These are phyloP conservation scores for Peribatodes rhomboidaria DNA, from an alignment of 2,888 invertebrate genomes.

Conservation along the genomic window DNA sequence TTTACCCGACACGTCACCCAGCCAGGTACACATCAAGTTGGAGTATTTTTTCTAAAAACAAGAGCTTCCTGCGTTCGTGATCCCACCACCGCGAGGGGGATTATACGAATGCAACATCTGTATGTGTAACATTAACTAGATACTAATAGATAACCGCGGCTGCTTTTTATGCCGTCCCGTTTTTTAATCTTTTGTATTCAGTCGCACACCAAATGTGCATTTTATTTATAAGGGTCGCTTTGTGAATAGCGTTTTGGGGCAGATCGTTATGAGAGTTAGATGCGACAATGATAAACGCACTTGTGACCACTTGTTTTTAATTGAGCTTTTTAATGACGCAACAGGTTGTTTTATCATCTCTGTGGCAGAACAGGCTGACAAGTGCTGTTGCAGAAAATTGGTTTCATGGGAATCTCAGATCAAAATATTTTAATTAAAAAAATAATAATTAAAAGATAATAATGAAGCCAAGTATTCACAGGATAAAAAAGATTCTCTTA, in stretches of 20 bases:
- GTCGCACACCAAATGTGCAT: slow-evolving; percentile 79
- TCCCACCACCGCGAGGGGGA: slow-evolving; percentile 58
- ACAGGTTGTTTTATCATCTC: slow-evolving; percentile 59
- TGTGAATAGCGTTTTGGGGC: slow-evolving; percentile 56
- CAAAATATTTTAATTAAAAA: too few relatives aligned
- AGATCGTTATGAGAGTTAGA: slow-evolving; percentile 60
- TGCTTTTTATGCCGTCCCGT: slow-evolving; percentile 81
- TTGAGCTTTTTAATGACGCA: slow-evolving; percentile 71
- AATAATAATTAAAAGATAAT: too few relatives aligned
- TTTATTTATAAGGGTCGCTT: slow-evolving; percentile 75
- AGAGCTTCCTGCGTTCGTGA: slow-evolving; percentile 55
- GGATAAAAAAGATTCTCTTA: background rate
- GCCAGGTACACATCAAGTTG: slow-evolving; percentile 43
- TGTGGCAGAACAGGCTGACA: slow-evolving; percentile 13
- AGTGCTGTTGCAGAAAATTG: slow-evolving; percentile 19
- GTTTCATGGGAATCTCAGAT: slow-evolving; percentile 16
- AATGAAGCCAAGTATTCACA: too few relatives aligned
- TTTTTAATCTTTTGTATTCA: slow-evolving; percentile 81
- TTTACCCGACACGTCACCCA: slow-evolving; percentile 57
- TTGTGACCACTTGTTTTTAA: slow-evolving; percentile 82
- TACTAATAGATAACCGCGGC: slow-evolving; percentile 86
- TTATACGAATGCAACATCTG: slow-evolving; percentile 77
- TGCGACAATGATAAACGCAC: slow-evolving; percentile 74
- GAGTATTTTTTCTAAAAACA: slow-evolving; percentile 62
- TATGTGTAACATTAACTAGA: slow-evolving; percentile 82